phyloP scores from a whole-genome alignment of 2,113 vertebrate species.

The Spea bombifrons region DNA sequence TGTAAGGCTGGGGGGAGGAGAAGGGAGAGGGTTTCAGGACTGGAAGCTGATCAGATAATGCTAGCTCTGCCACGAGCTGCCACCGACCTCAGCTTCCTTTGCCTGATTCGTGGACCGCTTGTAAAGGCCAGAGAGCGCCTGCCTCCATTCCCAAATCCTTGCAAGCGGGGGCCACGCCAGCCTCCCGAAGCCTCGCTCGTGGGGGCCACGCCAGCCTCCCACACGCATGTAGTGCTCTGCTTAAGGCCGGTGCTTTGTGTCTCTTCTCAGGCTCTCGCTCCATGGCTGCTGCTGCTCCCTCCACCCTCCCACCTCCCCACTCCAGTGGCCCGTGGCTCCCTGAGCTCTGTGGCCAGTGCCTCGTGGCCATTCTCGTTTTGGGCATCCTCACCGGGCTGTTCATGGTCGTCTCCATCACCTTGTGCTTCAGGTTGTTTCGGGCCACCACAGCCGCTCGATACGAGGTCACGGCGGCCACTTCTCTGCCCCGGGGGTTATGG shows the following conservation, averaged over 20 bases:
- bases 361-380: constrained; percentile 27
- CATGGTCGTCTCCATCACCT: constrained; percentile 31
- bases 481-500: constrained; percentile 23
- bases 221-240: too few species aligned
- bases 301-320: not conserved
- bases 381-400: constrained; percentile 33
- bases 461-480: not conserved
- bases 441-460: not conserved
- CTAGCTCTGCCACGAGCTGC: too few species aligned
- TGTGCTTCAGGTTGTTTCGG: constrained; percentile 34
- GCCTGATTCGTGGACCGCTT: too few species aligned
- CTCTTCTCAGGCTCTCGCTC: not conserved
- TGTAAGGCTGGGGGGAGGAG: too few species aligned
- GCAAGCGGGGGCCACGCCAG: too few species aligned
- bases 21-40: too few species aligned
- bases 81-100: too few species aligned
- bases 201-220: too few species aligned
- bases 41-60: too few species aligned
- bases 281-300: constrained; percentile 24
- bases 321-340: not conserved
- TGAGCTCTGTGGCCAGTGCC: constrained; percentile 15
- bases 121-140: too few species aligned
- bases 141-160: too few species aligned
- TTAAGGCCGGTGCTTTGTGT: not conserved
- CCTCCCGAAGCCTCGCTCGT: too few species aligned